These are phyloP conservation scores for Sebastes variabilis DNA, from an alignment of 2,797 vertebrate genomes.

Conservation along the genomic window DNA sequence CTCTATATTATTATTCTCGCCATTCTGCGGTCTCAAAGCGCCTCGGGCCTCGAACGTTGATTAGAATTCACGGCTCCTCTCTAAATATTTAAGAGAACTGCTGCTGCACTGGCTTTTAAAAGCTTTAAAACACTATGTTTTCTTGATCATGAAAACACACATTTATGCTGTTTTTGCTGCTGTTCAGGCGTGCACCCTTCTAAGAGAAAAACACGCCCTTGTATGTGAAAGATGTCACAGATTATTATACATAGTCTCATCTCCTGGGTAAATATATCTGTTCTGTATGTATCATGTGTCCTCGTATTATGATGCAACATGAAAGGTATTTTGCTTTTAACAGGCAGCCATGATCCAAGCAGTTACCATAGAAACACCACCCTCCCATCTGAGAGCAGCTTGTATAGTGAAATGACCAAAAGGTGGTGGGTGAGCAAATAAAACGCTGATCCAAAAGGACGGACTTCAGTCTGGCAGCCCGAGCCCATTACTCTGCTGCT, in stretches of 20 bases:
- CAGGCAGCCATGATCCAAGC: conserved; percentile 71
- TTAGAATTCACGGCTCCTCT: conserved; percentile 50
- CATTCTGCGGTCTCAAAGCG: conserved; percentile 25
- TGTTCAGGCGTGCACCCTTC: background rate
- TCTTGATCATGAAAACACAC: conserved; percentile 3
- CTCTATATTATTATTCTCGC: conserved; percentile 44
- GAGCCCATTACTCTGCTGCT: conserved; percentile 26
- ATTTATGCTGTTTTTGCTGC: conserved; percentile 7
- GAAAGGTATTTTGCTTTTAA: conserved; percentile 70
- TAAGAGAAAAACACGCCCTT: background rate
- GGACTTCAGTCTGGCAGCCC: conserved; percentile 39
- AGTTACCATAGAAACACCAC: conserved; percentile 76
- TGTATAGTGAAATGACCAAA: conserved; percentile 68
- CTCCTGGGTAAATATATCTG: background rate
- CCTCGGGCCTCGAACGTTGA: conserved; percentile 37
- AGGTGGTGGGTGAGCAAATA: conserved; percentile 69
- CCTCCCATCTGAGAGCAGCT: conserved; percentile 64
- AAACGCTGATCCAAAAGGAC: conserved; percentile 45
- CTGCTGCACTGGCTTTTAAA: conserved; percentile 9
- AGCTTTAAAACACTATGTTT: background rate
- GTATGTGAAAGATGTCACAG: background rate
- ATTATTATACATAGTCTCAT: background rate
- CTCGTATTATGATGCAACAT: conserved; percentile 62
- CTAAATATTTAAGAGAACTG: conserved; percentile 51
- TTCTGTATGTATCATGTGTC: conserved; percentile 25